These are phyloP conservation scores for Cantharis lateralis DNA, from an alignment of 2,888 invertebrate genomes.

Conservation along the genomic window DNA sequence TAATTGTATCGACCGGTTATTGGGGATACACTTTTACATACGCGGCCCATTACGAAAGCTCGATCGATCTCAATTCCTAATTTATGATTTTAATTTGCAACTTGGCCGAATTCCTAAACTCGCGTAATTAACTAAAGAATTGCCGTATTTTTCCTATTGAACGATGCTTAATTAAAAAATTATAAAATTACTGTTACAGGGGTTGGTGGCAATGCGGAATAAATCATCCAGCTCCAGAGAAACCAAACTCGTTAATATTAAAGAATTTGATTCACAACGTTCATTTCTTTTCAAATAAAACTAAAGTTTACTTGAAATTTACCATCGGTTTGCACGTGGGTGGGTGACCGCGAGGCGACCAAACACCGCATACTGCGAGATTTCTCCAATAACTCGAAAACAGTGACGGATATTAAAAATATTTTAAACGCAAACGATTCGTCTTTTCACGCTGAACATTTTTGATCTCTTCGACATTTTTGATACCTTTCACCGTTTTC, in stretches of 20 bases:
- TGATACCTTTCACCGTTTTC: too few relatives aligned
- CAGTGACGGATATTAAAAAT: too few relatives aligned
- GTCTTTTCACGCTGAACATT: too few relatives aligned
- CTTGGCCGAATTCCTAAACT: slow-evolving; percentile 25
- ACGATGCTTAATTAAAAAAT: not conserved
- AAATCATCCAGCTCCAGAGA: not conserved
- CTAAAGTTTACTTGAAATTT: too few relatives aligned
- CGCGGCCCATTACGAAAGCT: not conserved
- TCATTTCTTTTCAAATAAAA: not conserved
- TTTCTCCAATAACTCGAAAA: too few relatives aligned
- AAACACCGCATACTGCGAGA: too few relatives aligned
- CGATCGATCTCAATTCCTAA: slow-evolving; percentile 21
- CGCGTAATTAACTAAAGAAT: slow-evolving; percentile 28
- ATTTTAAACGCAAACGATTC: too few relatives aligned
- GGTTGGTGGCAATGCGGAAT: not conserved
- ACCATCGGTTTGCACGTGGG: too few relatives aligned
- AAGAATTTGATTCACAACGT: not conserved
- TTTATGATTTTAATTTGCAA: slow-evolving; percentile 30
- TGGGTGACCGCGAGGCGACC: too few relatives aligned
- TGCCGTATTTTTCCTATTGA: slow-evolving; percentile 11
- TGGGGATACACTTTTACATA: slow-evolving; percentile 3
- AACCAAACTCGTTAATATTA: not conserved
- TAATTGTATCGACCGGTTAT: not conserved
- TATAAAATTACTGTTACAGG: not conserved
- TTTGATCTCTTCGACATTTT: too few relatives aligned